Evolutionary conservation across 2,888 invertebrate species (phyloP).

Genomic region (Melieria crassipennis): DNA sequence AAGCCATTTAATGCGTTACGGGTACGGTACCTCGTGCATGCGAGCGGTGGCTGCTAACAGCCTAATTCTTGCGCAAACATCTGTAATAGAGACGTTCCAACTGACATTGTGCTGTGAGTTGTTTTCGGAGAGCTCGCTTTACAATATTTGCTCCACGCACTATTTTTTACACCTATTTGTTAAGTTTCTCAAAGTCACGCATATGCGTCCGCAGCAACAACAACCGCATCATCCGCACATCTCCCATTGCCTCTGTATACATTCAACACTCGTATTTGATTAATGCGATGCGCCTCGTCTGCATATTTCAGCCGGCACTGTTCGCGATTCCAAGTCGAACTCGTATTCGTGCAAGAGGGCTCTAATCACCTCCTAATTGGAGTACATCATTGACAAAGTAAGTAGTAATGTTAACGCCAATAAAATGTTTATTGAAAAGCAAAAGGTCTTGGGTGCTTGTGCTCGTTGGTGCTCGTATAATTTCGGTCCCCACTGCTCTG

Average conservation of each 20-base stretch:
- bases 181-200: slow-evolving; percentile 40
- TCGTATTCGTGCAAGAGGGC: too few species aligned
- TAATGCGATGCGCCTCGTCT: slow-evolving; percentile 7
- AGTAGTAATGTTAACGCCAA: slow-evolving; percentile 36
- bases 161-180: slow-evolving; percentile 40
- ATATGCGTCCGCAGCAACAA: slow-evolving; percentile 24
- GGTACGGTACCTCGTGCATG: too few species aligned
- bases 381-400: slow-evolving; percentile 34
- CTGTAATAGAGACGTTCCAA: slow-evolving; percentile 4
- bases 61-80: not conserved
- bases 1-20: too few species aligned
- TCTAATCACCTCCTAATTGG: slow-evolving; percentile 23
- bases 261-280: not conserved
- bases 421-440: slow-evolving; percentile 5
- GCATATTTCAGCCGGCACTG: too few species aligned
- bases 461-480: too few species aligned
- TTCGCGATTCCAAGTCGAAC: too few species aligned
- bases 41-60: too few species aligned
- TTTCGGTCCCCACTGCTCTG: too few species aligned
- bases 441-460: not conserved
- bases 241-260: too few species aligned
- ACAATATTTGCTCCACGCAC: slow-evolving; percentile 28
- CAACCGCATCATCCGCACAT: too few species aligned
- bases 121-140: slow-evolving; percentile 7
- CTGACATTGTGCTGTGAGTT: not conserved